Base-by-base conservation (phyloP, 1,140 invertebrate genomes). In the Bombyx mandarina region DNA sequence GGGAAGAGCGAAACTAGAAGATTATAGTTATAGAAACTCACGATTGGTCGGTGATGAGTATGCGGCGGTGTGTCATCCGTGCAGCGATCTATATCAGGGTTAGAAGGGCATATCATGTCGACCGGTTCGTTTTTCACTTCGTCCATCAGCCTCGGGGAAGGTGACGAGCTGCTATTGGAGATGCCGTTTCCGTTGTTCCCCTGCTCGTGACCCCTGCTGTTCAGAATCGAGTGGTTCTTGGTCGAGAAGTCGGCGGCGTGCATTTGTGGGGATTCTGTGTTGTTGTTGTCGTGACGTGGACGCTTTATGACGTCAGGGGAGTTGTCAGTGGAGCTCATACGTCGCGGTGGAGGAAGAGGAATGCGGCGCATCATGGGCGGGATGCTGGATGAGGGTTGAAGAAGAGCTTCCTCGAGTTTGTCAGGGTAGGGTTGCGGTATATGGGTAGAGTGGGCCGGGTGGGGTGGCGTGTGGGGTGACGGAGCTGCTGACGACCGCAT, bases 61-160 rank as follows among this genome's bases (percentile, higher is more conserved):
- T 91, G 93, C 49, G 93, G 90, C 71, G 93, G 93, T 47, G 90
- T 89, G 50, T 91, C 90, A 71, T 76, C 94, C 67, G 79, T 94
- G 93, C 89, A 94, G 88, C 45, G 92, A 91, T 90, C 95, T 90
- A 73, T 93, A 90, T 90, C 89, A 22, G 91, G 90, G 70, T 93
- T 93, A 43, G 91, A 91, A 35, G 90, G 91, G 79, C 93, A 93
- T 45, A 92, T 89, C 73, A 94, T 85, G 68, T 95, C 94, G 77
- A 94, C 90, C 0, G 94, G 94, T 83, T 95, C 94, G 60, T 93
- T 92, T 83, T 95, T 95, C 46, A 95, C 93, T 57, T 92, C 90
- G 43, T 93, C 92, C 52, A 89, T 89, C 6, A 88, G 81, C 58
- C 84, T 63, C 45, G 91, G 91, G 22, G 91, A 92, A 8, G 91